Percentiles rank a stretch among this genome's conserved stretches.
phyloP scores from a whole-genome alignment of 2,797 vertebrate species.

The Leontocebus nigricollis region DNA sequence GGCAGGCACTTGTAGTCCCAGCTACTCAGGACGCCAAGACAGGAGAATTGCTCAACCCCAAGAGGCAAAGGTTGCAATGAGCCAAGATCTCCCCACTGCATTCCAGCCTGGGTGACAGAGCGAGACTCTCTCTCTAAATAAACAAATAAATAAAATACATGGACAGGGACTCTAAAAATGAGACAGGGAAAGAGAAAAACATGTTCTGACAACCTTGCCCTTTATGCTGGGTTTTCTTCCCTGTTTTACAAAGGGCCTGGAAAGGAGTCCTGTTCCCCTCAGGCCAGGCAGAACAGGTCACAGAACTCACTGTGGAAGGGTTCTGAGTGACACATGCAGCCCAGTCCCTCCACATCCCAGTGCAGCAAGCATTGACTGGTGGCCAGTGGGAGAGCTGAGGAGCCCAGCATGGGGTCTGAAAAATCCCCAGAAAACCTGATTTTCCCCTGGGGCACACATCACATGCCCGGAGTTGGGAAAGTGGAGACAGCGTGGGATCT shows the following conservation, averaged over 20 bases:
- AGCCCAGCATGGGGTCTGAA: not conserved
- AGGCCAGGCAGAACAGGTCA: not conserved
- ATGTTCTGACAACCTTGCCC: not conserved
- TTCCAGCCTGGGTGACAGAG: not conserved
- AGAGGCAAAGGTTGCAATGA: not conserved
- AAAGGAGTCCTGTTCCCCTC: not conserved
- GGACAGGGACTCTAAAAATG: not conserved
- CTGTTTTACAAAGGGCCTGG: not conserved
- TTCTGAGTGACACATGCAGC: not conserved
- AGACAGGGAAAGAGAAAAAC: not conserved
- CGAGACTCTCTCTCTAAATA: not conserved
- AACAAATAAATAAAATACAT: not conserved
- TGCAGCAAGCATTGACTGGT: not conserved
- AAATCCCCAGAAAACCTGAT: not conserved
- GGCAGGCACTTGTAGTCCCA: not conserved
- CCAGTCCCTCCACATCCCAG: not conserved
- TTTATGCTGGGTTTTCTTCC: not conserved
- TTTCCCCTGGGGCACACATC: not conserved
- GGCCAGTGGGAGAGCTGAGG: not conserved
- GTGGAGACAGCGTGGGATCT: no score
- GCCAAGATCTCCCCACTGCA: not conserved
- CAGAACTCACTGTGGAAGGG: not conserved
- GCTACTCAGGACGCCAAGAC: not conserved
- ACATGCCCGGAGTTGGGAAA: not conserved
- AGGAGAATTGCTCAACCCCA: not conserved